Evolutionary conservation across 2,797 vertebrate species (phyloP).

Genomic region (Huso huso): DNA sequence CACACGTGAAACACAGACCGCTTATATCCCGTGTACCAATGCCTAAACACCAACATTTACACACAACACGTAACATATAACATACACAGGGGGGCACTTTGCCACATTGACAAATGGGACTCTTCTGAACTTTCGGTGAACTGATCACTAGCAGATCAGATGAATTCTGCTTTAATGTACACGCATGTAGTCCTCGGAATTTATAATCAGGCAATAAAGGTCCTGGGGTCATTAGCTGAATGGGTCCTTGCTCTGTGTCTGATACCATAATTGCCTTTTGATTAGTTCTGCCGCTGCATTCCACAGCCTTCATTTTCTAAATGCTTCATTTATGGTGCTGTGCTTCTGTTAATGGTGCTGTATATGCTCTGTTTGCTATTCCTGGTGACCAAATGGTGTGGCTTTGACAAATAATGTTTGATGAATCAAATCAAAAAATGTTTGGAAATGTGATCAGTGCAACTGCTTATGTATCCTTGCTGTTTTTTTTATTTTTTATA

Average conservation of each 20-base stretch:
- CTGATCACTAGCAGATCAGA: not conserved
- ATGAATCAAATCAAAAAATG: not conserved
- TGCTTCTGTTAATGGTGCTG: not conserved
- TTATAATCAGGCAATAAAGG: slow-evolving; percentile 5
- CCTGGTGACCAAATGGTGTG: not conserved
- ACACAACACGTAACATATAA: too few species aligned
- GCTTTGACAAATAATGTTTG: not conserved
- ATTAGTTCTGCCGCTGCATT: slow-evolving; percentile 1
- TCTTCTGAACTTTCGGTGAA: not conserved
- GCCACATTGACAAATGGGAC: not conserved
- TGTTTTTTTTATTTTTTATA: too few species aligned
- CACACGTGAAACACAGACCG: too few species aligned
- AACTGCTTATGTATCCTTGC: too few species aligned
- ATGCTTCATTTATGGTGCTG: not conserved
- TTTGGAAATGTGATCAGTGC: too few species aligned
- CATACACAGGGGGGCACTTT: too few species aligned
- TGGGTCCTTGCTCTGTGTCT: not conserved
- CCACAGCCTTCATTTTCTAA: not conserved
- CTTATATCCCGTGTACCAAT: too few species aligned
- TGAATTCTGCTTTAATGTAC: not conserved
- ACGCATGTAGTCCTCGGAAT: not conserved
- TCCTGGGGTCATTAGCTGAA: not conserved
- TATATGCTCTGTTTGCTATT: not conserved
- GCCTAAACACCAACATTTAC: too few species aligned
- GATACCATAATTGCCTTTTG: not conserved